These are phyloP conservation scores for Perognathus longimembris DNA, from an alignment of 2,113 vertebrate genomes.

Conservation along the genomic window DNA sequence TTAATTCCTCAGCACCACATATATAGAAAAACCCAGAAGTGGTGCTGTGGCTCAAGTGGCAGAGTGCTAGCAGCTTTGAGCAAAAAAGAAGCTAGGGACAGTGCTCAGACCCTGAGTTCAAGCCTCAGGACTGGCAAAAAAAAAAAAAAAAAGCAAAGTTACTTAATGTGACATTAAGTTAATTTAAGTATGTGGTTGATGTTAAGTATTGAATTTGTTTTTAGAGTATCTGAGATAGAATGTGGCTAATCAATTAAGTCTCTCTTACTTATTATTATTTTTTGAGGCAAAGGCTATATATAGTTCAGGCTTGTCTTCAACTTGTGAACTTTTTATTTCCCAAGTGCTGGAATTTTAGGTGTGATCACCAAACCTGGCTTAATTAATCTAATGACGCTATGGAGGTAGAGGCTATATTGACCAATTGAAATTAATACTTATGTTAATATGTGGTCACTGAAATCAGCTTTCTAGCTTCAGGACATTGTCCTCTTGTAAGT, in stretches of 20 bases:
- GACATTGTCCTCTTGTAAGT: background rate
- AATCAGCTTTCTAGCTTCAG: background rate
- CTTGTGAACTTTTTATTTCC: background rate
- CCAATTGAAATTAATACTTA: background rate
- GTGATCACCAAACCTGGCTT: no score
- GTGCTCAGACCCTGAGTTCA: no score
- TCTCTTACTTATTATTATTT: background rate
- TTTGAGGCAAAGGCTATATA: background rate
- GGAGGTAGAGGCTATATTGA: background rate
- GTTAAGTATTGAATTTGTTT: background rate
- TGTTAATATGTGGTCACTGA: background rate
- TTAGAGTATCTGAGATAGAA: slow-evolving; percentile 2
- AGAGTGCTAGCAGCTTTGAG: no score
- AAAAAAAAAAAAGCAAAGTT: background rate
- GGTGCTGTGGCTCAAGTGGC: no score
- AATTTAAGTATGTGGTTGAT: background rate
- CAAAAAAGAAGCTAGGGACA: no score
- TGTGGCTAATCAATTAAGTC: background rate
- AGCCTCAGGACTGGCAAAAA: no score
- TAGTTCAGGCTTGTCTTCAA: background rate
- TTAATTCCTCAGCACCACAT: no score
- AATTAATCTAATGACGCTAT: background rate
- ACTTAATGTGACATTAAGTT: background rate
- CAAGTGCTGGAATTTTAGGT: no score
- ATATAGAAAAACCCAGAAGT: no score